Evolutionary conservation across 2,888 invertebrate species (phyloP).

Genomic region (Scaptomyza flava): DNA sequence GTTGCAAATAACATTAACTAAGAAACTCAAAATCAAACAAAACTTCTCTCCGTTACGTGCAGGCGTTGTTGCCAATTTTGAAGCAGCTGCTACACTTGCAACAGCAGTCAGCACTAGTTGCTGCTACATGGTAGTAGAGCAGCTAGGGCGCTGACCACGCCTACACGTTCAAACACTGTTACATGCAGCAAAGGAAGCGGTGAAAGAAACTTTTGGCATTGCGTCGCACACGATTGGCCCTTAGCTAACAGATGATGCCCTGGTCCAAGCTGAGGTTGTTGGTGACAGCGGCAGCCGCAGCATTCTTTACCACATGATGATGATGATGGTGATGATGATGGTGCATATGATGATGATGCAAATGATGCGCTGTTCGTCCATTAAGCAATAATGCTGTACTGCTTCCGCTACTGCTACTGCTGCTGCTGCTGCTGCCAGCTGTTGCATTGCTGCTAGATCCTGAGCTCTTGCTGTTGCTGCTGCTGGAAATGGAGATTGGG

Average conservation of each 20-base stretch:
- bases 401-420: constrained; percentile 22
- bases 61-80: constrained; percentile 10
- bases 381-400: constrained; percentile 49
- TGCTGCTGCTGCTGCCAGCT: constrained; percentile 50
- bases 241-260: constrained; percentile 85
- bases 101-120: constrained; percentile 4
- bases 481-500: constrained; percentile 24
- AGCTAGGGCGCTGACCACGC: constrained; percentile 49
- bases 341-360: constrained; percentile 72
- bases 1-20: constrained; percentile 58
- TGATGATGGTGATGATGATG: constrained; percentile 75
- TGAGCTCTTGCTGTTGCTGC: constrained; percentile 22
- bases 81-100: not conserved
- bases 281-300: constrained; percentile 79
- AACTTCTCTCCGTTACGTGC: constrained; percentile 39
- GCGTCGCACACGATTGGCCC: constrained; percentile 83
- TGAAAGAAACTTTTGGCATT: constrained; percentile 85
- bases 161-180: constrained; percentile 70
- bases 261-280: constrained; percentile 84
- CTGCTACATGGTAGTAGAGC: constrained; percentile 27
- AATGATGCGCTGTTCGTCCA: constrained; percentile 57
- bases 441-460: constrained; percentile 57
- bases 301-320: constrained; percentile 77
- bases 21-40: constrained; percentile 51
- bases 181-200: constrained; percentile 84